Evolutionary conservation across 2,797 vertebrate species (phyloP).

Genomic region (Sparidentex hasta): DNA sequence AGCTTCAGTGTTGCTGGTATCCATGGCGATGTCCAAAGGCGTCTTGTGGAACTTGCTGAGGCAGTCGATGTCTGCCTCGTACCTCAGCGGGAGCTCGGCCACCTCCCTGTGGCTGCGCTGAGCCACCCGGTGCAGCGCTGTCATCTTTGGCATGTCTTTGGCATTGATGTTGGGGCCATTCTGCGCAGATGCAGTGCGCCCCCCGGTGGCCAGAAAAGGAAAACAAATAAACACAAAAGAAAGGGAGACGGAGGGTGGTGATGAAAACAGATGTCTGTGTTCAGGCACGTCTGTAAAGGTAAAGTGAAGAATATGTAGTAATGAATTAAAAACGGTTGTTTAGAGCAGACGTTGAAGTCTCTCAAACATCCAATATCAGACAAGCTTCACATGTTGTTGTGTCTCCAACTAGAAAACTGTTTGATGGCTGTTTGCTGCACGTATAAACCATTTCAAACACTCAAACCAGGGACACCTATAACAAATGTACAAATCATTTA

Average conservation of each 20-base stretch:
- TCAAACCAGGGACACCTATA: not conserved
- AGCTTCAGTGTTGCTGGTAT: slow-evolving; percentile 85
- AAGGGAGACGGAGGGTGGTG: not conserved
- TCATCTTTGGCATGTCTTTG: slow-evolving; percentile 89
- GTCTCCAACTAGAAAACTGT: not conserved
- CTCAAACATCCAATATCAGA: not conserved
- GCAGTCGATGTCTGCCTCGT: slow-evolving; percentile 80
- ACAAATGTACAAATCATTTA: not conserved
- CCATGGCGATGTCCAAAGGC: slow-evolving; percentile 85
- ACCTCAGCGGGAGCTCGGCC: slow-evolving; percentile 81
- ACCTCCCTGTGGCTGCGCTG: slow-evolving; percentile 84
- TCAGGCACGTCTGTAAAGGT: not conserved
- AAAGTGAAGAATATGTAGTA: not conserved
- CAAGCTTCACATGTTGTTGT: not conserved
- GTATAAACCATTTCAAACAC: not conserved
- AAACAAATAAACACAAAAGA: not conserved
- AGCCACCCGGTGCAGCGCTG: slow-evolving; percentile 84
- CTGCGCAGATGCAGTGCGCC: slow-evolving; percentile 62
- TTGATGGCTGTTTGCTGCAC: not conserved
- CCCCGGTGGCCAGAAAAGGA: slow-evolving; percentile 29
- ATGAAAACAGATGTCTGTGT: not conserved
- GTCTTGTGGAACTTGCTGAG: slow-evolving; percentile 87
- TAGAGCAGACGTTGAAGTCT: not conserved
- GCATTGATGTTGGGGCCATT: slow-evolving; percentile 83
- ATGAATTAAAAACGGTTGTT: not conserved